Evolutionary conservation across 2,113 vertebrate genomes (phyloP), one percentile per base, ranked within the genome.

Genomic region (Oceanodroma tethys): DNA sequence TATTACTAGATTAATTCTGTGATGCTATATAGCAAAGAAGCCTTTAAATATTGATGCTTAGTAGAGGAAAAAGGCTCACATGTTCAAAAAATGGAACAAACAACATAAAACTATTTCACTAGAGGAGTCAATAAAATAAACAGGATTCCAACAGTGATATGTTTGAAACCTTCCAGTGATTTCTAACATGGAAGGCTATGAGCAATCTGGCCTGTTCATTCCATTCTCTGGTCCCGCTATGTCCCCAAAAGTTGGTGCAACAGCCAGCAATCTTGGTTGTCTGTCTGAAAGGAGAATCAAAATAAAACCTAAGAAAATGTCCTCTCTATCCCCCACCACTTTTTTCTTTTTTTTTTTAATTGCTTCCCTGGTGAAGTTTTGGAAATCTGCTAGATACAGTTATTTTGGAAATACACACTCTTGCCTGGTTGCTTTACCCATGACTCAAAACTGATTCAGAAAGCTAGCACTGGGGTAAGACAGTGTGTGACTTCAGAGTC

Each of bases 261-360:
- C 14, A 43, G 13, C 26, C 42, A 56, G 48, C 43, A 53, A 25
- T 18, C 15, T 10, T 36, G 16, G 8, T 34, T 50, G 15, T 17
- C 67, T 67, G 30, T 58, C 66, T 67, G 50, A 81, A 78, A 60
- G 30, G 6, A 80, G 11, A 80, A 68, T 30, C 26, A 84, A 89
- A 80, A 52, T 7, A 70, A 82, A 83, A 78, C 7, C 15, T 47
- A 43, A 53, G 30, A 45, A 75, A 50, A 47, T 15, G 10, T 26
- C 26, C 16, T n/a, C 34, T 43, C 27, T 47, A 14, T 23, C 5
- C 29, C 6, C 5, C 1, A 3, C 2, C 2, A 8, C 13, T 13
- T 20, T 11, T 13, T 6, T 32, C 5, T 4, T 3, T 18, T 47
- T 29, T 32, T 32, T 32, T 56, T 18, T 42, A 38, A n/a, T 68